A percentile compares a stretch with the other conserved stretches of the same genome.
phyloP scores from a whole-genome alignment of 1,140 invertebrate species.

The Triops cancriformis region DNA sequence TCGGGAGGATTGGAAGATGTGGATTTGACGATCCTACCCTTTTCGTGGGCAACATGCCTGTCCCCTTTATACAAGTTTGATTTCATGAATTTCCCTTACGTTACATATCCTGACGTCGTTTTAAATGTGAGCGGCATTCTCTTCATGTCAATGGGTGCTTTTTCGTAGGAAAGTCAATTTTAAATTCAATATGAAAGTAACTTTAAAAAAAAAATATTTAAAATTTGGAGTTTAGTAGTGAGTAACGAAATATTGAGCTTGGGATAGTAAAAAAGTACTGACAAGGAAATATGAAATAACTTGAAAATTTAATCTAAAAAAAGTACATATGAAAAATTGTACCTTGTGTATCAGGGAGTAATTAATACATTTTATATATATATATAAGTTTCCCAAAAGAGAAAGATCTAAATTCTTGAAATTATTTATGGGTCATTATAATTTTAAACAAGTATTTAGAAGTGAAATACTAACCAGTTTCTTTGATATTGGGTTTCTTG shows the following conservation, averaged over 20 bases:
- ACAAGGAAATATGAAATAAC: conserved; percentile 38
- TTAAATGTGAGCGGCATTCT: not conserved
- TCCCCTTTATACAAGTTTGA: not conserved
- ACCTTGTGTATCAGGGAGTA: conserved; percentile 57
- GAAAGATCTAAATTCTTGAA: conserved; percentile 45
- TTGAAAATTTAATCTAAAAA: conserved; percentile 18
- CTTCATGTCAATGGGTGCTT: too few species aligned
- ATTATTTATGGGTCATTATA: conserved; percentile 43
- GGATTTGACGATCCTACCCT: not conserved
- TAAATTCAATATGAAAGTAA: too few species aligned
- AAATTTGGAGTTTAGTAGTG: conserved; percentile 40
- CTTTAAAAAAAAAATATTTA: not conserved
- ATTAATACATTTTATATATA: conserved; percentile 43
- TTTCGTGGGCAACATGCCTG: not conserved
- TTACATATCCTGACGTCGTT: not conserved
- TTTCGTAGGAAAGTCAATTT: too few species aligned
- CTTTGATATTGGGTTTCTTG: conserved; percentile 53
- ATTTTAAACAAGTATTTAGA: conserved; percentile 49
- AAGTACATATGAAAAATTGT: conserved; percentile 37
- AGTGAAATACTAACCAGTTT: conserved; percentile 52
- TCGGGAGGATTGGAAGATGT: too few species aligned
- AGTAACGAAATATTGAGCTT: conserved; percentile 40
- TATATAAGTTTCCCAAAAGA: conserved; percentile 46
- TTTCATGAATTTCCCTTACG: not conserved
- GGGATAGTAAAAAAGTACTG: conserved; percentile 44